Evolutionary conservation across 2,113 vertebrate genomes (phyloP).

Genomic region (Halichoerus grypus): DNA sequence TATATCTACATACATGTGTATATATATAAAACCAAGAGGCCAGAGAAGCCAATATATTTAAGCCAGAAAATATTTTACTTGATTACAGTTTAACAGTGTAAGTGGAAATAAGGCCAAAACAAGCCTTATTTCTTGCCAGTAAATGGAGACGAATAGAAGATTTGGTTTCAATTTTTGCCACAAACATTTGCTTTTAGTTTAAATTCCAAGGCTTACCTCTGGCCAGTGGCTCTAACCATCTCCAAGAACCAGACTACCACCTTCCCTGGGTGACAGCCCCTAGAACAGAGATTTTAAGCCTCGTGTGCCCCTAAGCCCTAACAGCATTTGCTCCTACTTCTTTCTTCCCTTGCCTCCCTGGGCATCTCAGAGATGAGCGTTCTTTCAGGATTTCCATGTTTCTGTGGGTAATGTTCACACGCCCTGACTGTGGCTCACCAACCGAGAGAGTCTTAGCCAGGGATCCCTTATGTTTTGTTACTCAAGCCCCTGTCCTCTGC

Average conservation of each 20-base stretch:
- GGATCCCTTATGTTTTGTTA: not conserved
- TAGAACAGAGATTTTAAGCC: not conserved
- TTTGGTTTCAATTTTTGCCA: conserved; percentile 41
- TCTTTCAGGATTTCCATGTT: not conserved
- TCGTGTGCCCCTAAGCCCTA: not conserved
- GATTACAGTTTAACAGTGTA: not conserved
- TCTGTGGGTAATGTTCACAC: not conserved
- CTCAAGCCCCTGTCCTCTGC: not conserved
- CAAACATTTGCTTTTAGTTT: conserved; percentile 48
- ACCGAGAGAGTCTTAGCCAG: not conserved
- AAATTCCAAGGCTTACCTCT: conserved; percentile 28
- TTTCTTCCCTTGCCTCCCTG: not conserved
- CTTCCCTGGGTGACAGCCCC: not conserved
- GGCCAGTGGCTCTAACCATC: not conserved
- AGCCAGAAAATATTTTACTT: conserved; percentile 52
- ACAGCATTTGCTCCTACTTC: not conserved
- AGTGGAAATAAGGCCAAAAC: not conserved
- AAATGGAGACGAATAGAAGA: not conserved
- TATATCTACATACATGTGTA: too few species aligned
- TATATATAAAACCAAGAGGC: not conserved
- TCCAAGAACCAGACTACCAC: not conserved
- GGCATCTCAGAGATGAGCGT: not conserved
- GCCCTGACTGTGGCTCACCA: not conserved
- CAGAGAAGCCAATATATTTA: conserved; percentile 17
- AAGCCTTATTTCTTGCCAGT: not conserved